A percentile compares a stretch with the other conserved stretches of the same genome.
Conservation (phyloP, 2,113 vertebrate species). For the Probosciger aterrimus region DNA sequence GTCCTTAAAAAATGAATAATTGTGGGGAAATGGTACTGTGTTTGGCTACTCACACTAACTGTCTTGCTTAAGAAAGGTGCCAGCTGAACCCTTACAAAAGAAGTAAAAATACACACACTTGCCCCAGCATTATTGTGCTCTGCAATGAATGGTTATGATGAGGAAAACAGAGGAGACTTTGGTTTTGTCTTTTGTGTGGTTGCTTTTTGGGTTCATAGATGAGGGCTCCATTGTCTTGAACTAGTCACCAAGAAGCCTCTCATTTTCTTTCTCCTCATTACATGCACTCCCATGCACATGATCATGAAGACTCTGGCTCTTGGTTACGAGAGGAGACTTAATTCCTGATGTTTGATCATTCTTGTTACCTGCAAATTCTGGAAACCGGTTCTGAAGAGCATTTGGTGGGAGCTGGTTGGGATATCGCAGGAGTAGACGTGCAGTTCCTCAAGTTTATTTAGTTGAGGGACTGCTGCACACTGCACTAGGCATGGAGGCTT, state of each 20-base stretch:
- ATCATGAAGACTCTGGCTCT: fast-evolving
- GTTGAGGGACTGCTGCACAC: neutral
- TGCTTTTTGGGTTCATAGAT: neutral
- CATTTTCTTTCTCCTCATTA: neutral
- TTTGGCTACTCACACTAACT: neutral
- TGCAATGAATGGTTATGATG: neutral
- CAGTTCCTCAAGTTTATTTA: neutral
- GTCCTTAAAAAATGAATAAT: neutral
- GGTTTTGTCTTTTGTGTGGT: neutral
- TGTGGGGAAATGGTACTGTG: neutral
- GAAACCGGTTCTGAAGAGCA: neutral
- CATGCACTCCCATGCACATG: neutral
- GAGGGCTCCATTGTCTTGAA: neutral
- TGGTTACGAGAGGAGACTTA: neutral
- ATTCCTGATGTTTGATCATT: neutral
- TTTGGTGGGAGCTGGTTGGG: neutral
- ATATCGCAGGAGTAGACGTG: neutral
- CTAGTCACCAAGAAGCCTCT: neutral
- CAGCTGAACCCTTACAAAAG: neutral
- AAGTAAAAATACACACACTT: neutral
- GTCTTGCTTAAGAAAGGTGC: neutral
- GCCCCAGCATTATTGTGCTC: neutral
- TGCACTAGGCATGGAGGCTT: neutral
- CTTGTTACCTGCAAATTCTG: neutral
- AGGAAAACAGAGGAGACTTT: neutral